Evolutionary conservation across 2,113 vertebrate genomes (phyloP), one percentile per base, ranked within the genome.

Genomic region (Malaclemys terrapin): DNA sequence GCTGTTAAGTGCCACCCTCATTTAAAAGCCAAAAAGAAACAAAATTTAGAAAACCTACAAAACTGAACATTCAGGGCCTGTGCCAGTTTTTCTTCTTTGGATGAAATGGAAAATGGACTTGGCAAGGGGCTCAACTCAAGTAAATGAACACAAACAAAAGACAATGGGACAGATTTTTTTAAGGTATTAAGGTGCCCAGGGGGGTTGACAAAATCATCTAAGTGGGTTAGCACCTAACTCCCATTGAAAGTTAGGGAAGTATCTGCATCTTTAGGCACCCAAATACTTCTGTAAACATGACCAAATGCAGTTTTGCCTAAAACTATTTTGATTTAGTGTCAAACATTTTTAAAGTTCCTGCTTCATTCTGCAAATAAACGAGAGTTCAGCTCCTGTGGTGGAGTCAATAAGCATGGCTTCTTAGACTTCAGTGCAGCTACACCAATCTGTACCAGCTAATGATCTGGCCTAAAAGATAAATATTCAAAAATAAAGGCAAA

Each of bases 41-140:
- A 22, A 29, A 54, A 25, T 25, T 5, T 25, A 8, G 20, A 54
- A 0, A 31, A 14, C 47, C 47, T 19, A 47, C 0, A 84, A 14
- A 22, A 1, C 22, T 56, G 2, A 72, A 75, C 3, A 27, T 85
- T 95, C 42, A 24, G 9, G 22, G 19, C 35, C 35, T 59, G 59
- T 47, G 84, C 20, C 1, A 2, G n/a, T 53, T 93, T 93, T 95
- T 91, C 75, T 85, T 54, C 87, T 93, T 88, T 93, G 38, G 65
- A 90, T 84, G 59, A 93, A 90, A 79, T 79, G 53, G 75, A 42
- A 57, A 75, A 50, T 79, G 81, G 35, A 56, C 20, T 45, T 83
- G 82, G 54, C 16, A 31, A 90, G 38, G 50, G 6, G 47, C n/a
- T 89, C 35, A 85, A 89, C 42, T 89, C 35, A 83, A 90, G 57